Base-by-base conservation (phyloP, 2,113 vertebrate species). In the Laterallus jamaicensis region DNA sequence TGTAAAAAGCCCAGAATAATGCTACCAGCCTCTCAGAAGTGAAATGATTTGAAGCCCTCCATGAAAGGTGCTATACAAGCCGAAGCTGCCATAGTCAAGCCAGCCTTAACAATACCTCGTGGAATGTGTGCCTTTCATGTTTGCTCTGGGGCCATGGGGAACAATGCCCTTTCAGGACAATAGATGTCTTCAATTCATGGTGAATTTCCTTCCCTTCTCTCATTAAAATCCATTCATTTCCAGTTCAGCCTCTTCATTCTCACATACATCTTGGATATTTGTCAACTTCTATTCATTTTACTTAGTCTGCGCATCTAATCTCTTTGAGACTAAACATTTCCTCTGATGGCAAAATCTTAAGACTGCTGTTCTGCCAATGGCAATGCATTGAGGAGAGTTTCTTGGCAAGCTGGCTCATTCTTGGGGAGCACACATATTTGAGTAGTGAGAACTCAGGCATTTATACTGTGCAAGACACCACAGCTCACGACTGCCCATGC, bases 211-310 rank as follows among this genome's bases (percentile, higher is more conserved):
- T 87, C 68, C 86, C 73, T 78, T 84, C 81, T 88, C 64, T 89
- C 83, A 84, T 95, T 93, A 91, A 96, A 94, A 86, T 86, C 88
- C 83, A 92, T 90, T 96, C 52, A 86, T 96, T 95, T 89, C 88
- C 73, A 92, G 26, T 82, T 84, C 73, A 82, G 66, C 49, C 70
- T 91, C 86, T 84, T 93, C 62, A 37, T 90, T 95, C 88, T 86
- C 77, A 93, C 68, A 66, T 84, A 78, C 56, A 24, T 96, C 89
- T 93, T 97, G 96, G 91, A 93, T 92, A 89, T 95, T 96, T 93
- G 69, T 95, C 93, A 96, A 76, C 50, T 89, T 86, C 91, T 87
- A 82, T 95, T 96, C 80, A 92, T 95, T 2, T 88, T 90, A 73
- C 68, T 95, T 89, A 87, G 74, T 69, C 66, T 87, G 70, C 5